These are phyloP conservation scores for Trachelus tabidus DNA, from an alignment of 2,888 invertebrate genomes.

Conservation along the genomic window DNA sequence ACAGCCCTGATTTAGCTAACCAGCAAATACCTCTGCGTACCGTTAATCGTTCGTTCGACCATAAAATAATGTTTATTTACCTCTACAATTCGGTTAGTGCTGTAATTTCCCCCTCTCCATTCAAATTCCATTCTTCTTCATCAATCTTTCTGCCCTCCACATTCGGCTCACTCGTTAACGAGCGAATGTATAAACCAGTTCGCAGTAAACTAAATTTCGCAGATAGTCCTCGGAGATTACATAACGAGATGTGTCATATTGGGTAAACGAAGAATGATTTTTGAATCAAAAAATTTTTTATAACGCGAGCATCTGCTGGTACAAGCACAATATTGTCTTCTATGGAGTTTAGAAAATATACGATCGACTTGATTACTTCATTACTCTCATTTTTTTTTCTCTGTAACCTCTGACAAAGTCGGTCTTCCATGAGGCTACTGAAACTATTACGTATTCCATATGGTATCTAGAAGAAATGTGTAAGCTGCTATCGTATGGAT, in stretches of 20 bases:
- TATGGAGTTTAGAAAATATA: neutral
- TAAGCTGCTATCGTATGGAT: neutral
- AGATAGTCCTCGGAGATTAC: neutral
- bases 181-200: neutral
- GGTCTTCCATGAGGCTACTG: neutral
- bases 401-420: neutral
- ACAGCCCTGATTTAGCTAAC: constrained; percentile 52
- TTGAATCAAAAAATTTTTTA: neutral
- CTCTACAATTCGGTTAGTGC: neutral
- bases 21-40: constrained; percentile 44
- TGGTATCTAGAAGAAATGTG: neutral
- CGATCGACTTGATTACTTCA: neutral
- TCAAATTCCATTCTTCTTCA: neutral
- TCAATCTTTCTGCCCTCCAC: neutral
- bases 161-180: neutral
- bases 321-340: neutral
- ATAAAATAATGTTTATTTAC: constrained; percentile 3
- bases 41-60: constrained; percentile 14
- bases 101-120: neutral
- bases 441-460: neutral
- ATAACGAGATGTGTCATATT: neutral
- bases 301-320: neutral
- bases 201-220: neutral
- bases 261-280: neutral
- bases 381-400: neutral